Percentiles rank a stretch among this genome's conserved stretches.
phyloP scores from a whole-genome alignment of 2,888 invertebrate species.

The Disparrhopalites patrizii region DNA sequence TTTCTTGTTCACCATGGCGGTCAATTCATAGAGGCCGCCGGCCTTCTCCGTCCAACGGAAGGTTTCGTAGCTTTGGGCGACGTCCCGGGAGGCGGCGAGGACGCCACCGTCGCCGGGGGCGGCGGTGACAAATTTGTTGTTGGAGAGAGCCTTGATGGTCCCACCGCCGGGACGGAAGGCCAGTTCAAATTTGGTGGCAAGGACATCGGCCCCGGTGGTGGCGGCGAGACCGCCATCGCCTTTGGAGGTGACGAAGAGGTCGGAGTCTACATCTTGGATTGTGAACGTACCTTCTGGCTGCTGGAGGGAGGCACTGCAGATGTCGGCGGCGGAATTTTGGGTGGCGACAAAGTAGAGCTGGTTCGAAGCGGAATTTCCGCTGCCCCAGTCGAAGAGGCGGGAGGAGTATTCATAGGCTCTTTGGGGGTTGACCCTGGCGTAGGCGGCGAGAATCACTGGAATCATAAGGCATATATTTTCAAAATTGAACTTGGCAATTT shows the following conservation, averaged over 20 bases:
- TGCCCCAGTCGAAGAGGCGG: conserved; percentile 39
- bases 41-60: conserved; percentile 34
- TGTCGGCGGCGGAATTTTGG: conserved; percentile 31
- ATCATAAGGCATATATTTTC: not conserved
- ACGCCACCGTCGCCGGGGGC: conserved; percentile 25
- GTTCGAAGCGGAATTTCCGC: conserved; percentile 42
- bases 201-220: conserved; percentile 31
- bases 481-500: not conserved
- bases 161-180: conserved; percentile 37
- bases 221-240: conserved; percentile 25
- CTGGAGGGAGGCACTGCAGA: conserved; percentile 31
- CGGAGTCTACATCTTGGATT: conserved; percentile 37
- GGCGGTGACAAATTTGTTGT: conserved; percentile 31
- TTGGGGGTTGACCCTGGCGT: conserved; percentile 39
- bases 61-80: conserved; percentile 31
- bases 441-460: conserved; percentile 38
- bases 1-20: conserved; percentile 38
- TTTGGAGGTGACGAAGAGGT: conserved; percentile 27
- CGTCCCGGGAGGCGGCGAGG: conserved; percentile 31
- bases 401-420: conserved; percentile 34
- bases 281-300: conserved; percentile 39
- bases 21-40: conserved; percentile 33
- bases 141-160: conserved; percentile 27
- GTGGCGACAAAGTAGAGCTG: conserved; percentile 43
- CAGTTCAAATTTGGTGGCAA: conserved; percentile 37